Percentiles rank a stretch among this genome's conserved stretches.
phyloP scores from a whole-genome alignment of 2,113 vertebrate species.

The Perognathus longimembris region DNA sequence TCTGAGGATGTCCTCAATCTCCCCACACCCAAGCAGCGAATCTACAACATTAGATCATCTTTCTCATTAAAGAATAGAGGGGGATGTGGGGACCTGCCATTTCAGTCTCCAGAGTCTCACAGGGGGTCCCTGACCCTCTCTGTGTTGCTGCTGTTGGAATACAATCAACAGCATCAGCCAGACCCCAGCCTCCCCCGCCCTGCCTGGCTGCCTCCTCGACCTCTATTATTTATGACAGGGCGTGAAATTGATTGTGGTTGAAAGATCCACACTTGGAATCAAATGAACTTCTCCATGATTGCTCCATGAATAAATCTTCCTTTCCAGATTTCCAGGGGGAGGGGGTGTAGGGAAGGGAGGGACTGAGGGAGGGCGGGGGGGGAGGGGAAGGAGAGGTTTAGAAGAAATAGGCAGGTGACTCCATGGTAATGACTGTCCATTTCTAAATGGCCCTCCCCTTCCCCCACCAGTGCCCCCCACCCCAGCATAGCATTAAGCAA shows the following conservation, averaged over 20 bases:
- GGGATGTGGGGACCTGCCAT: conserved; percentile 57
- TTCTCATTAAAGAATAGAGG: neutral
- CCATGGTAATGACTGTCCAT: conserved; percentile 68
- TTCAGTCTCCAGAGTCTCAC: conserved; percentile 80
- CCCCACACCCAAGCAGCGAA: neutral
- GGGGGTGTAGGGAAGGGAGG: too few species aligned
- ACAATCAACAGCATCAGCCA: conserved; percentile 79
- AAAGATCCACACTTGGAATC: conserved; percentile 89
- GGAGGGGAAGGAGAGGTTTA: conserved; percentile 76
- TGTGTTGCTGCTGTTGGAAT: conserved; percentile 76
- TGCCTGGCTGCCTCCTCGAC: conserved; percentile 79
- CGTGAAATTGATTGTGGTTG: conserved; percentile 90
- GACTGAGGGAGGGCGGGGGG: too few species aligned
- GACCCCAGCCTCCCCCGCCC: conserved; percentile 33
- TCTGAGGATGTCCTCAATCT: neutral
- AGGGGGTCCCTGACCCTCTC: conserved; percentile 65
- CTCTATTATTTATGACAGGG: conserved; percentile 89
- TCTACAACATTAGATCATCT: neutral
- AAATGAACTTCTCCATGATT: conserved; percentile 91
- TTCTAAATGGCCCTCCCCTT: conserved; percentile 57
- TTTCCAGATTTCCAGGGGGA: conserved; percentile 67
- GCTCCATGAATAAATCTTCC: conserved; percentile 85
- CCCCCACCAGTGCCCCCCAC: neutral
- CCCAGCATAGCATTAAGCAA: neutral
- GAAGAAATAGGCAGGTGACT: conserved; percentile 75